Evolutionary conservation across 2,888 invertebrate species (phyloP).

Genomic region (Exephanes ischioxanthus): DNA sequence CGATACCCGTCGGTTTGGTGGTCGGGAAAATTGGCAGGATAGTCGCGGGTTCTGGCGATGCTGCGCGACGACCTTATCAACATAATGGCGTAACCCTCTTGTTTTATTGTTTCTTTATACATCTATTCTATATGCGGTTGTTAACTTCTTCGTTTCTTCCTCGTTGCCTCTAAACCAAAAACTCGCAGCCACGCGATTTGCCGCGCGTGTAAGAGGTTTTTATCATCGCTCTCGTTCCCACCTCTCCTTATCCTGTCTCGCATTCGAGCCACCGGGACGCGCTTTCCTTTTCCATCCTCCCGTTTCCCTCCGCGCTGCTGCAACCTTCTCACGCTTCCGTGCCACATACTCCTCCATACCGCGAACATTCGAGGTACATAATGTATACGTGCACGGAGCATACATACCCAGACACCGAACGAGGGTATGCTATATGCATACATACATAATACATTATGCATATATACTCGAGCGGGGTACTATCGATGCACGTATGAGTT

Average conservation of each 20-base stretch:
- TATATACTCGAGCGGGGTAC: constrained; percentile 74
- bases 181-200: constrained; percentile 48
- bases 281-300: constrained; percentile 31
- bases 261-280: constrained; percentile 52
- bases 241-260: constrained; percentile 37
- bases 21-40: constrained; percentile 65
- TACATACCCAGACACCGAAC: constrained; percentile 47
- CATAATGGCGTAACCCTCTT: constrained; percentile 65
- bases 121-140: constrained; percentile 56
- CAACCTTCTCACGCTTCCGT: constrained; percentile 18
- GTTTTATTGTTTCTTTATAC: constrained; percentile 49
- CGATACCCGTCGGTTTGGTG: constrained; percentile 50
- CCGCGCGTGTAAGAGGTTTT: constrained; percentile 37
- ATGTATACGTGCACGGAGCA: constrained; percentile 46
- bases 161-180: constrained; percentile 25
- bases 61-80: constrained; percentile 65
- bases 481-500: constrained; percentile 84
- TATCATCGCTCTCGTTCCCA: constrained; percentile 60
- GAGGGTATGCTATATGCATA: constrained; percentile 64
- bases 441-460: constrained; percentile 76
- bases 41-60: constrained; percentile 47
- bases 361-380: constrained; percentile 13
- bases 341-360: constrained; percentile 29
- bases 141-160: constrained; percentile 59
- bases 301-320: constrained; percentile 45